Conservation (phyloP, 2,888 invertebrate species). For the Trichopria drosophilae region DNA sequence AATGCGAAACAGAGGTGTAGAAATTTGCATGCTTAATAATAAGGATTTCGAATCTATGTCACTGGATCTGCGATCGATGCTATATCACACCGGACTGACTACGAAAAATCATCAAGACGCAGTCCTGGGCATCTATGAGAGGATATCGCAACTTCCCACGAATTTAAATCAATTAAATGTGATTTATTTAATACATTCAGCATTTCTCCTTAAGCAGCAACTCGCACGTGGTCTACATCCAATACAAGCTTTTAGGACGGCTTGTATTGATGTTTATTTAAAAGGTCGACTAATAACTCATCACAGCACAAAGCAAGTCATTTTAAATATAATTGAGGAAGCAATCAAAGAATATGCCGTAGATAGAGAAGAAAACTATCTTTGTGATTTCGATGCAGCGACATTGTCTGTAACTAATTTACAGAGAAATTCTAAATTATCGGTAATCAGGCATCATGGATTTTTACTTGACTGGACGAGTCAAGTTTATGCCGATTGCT, state of each 20-base stretch:
- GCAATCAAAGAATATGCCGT: conserved; percentile 58
- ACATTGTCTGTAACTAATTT: conserved; percentile 59
- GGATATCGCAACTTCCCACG: conserved; percentile 54
- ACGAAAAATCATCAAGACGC: conserved; percentile 56
- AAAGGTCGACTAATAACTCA: conserved; percentile 60
- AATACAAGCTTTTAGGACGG: conserved; percentile 63
- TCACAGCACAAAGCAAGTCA: conserved; percentile 56
- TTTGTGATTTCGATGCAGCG: conserved; percentile 45
- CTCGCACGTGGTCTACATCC: conserved; percentile 64
- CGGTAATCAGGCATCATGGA: conserved; percentile 64
- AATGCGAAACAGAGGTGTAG: conserved; percentile 97
- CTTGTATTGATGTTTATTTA: conserved; percentile 70
- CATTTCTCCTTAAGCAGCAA: conserved; percentile 69
- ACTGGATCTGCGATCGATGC: conserved; percentile 62
- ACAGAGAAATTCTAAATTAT: conserved; percentile 61
- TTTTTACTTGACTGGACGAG: conserved; percentile 54
- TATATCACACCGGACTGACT: conserved; percentile 60
- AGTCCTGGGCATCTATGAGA: conserved; percentile 61
- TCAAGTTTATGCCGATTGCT: not conserved
- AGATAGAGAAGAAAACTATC: conserved; percentile 30
- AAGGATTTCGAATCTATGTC: conserved; percentile 20
- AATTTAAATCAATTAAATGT: conserved; percentile 61
- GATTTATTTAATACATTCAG: conserved; percentile 68
- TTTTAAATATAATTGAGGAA: conserved; percentile 61
- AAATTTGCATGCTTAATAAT: conserved; percentile 69